Base-by-base conservation (phyloP, 2,113 vertebrate genomes). In the Strix aluco region DNA sequence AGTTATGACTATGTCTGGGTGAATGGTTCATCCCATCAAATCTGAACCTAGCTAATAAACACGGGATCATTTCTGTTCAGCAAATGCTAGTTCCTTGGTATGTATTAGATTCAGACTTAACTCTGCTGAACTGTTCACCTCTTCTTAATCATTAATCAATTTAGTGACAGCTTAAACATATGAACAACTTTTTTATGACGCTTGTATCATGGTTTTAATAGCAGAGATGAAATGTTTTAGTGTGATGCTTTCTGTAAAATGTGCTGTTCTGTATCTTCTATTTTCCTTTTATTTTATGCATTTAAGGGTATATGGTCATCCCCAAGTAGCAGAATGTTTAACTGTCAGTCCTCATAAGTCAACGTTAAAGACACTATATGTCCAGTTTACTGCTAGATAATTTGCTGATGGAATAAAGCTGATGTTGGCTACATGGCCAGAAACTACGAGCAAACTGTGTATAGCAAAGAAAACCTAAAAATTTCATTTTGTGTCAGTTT, bases 41-140 rank as follows among this genome's bases (percentile, higher is more conserved):
- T 81, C 79, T 93, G 97, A 98, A 97, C 87, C 84, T 75, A 94
- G 81, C 81, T 97, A 97, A 98, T 97, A 97, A 98, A 98, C 94
- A 63, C 59, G 51, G 22, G 63, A 95, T 96, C 8, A 1, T 63
- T 96, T 96, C 80, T 90, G 71, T 94, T 92, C 83, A 88, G 44
- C 59, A 81, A 87, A 90, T 96, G 73, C 58, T 32, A 88, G 59
- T 94, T 85, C 79, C 69, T 96, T 97, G 86, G 49, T 94, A 94
- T 94, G 70, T 88, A 97, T 97, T 94, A 97, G 81, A 85, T 92
- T 90, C 83, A 93, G 96, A 83, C 95, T 97, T 96, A 73, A 97
- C 95, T 97, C 96, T 96, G 92, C 90, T 98, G 97, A 98, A 98
- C 98, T 97, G 57, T 97, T 98, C 97, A 97, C 97, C 97, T 95